A percentile compares a stretch with the other conserved stretches of the same genome.
Evolutionary conservation across 2,113 vertebrate genomes (phyloP).

Genomic region (Chinchilla lanigera): DNA sequence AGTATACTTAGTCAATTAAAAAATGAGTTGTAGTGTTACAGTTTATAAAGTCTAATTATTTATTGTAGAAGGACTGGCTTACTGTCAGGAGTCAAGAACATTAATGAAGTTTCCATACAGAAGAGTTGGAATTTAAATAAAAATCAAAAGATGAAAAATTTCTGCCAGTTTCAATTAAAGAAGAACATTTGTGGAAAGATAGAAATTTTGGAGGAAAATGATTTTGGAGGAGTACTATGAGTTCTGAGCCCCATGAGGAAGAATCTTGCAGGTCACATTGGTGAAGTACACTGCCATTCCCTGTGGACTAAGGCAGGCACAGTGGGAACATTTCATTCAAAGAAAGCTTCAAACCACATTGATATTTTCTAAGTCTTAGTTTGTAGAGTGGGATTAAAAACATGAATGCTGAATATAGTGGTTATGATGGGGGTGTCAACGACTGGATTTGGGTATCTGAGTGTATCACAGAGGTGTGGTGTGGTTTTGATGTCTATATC

Average conservation of each 20-base stretch:
- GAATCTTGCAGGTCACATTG: rapidly evolving
- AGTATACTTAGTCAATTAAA: neutral
- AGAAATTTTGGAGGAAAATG: neutral
- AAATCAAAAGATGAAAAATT: neutral
- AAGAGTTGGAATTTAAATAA: neutral
- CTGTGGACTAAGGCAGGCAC: neutral
- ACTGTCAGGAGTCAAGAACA: neutral
- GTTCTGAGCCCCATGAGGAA: neutral
- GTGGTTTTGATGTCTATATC: neutral
- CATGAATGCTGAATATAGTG: neutral
- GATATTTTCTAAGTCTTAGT: neutral
- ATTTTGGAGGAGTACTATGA: neutral
- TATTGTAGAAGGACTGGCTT: neutral
- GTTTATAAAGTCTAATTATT: neutral
- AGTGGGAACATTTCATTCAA: neutral
- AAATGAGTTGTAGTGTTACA: neutral
- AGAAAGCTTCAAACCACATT: neutral
- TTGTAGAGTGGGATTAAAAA: neutral
- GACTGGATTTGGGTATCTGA: neutral
- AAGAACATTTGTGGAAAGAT: neutral
- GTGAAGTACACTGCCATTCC: neutral
- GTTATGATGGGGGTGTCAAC: neutral
- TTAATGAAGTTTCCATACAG: neutral
- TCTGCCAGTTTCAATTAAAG: neutral
- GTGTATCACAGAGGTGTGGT: neutral